Base-by-base conservation (phyloP, 2,888 invertebrate genomes). In the Chesias legatella region DNA sequence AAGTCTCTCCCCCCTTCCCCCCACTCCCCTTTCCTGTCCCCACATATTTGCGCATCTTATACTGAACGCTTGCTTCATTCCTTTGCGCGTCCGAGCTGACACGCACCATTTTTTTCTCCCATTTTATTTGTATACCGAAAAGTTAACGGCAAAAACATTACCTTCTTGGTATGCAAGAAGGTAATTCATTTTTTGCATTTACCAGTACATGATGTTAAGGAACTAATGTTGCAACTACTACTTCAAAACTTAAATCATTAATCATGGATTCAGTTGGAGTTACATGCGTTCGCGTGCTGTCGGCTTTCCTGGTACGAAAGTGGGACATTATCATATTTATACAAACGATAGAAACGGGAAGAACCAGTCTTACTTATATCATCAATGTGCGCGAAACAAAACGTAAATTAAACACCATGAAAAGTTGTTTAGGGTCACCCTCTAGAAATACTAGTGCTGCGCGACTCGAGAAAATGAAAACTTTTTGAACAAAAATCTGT, bases 251-350 rank as follows among this genome's bases (percentile, higher is more conserved):
- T 40, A 51, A 65, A 60, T 60, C 56, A 63, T 58, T 71, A 71
- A 73, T 76, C 60, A 72, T 64, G 63, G 56, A 67, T 67, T 68
- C 67, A 61, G 56, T 63, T 53, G 39, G 51, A 47, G 50, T 60
- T 63, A 52, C 53, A 48, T 35, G 31, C 36, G 32, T 26, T 75
- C 54, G 80, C 84, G 78, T 82, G 79, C 56, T 24, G 30, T 37
- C 48, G 40, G 60, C 70, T 73, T 85, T 82, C 82, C 83, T 82
- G 80, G 77, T 52, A 33, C 67, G 67, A 79, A 78, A 78, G 80
- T 74, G 71, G 73, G 67, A 72, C 67, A 75, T 78, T 73, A 76
- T 67, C 78, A 79, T 83, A 79, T 74, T 75, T 77, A 82, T 76
- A 78, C 66, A 67, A 64, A 71, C 50, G 31, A 44, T 41, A 50